Conservation (phyloP, 2,888 invertebrate genomes). For the Cremastinae sp. region DNA sequence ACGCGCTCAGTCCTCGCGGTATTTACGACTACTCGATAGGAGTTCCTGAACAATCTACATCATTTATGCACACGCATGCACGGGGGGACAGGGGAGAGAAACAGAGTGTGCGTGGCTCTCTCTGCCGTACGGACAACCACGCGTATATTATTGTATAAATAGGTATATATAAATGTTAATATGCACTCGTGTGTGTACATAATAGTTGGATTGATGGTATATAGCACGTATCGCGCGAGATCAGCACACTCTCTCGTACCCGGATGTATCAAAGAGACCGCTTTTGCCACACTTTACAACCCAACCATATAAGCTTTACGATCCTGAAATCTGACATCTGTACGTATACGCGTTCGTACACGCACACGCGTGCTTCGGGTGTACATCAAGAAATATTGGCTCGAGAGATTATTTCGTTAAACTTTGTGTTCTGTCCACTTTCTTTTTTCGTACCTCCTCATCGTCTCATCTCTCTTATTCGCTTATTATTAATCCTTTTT, state of each 20-base stretch:
- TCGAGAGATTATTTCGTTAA: conserved; percentile 8
- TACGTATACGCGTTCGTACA: conserved; percentile 54
- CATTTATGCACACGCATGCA: background rate
- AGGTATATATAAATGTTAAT: no score
- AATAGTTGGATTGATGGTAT: conserved; percentile 55
- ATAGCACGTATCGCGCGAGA: conserved; percentile 62
- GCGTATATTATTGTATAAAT: no score
- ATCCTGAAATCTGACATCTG: conserved; percentile 78
- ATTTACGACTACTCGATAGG: conserved; percentile 71
- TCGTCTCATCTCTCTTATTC: no score
- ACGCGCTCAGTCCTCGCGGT: conserved; percentile 68
- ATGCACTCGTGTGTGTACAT: no score
- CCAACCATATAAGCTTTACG: conserved; percentile 77
- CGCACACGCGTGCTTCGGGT: background rate
- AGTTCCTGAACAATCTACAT: conserved; percentile 37
- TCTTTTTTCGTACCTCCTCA: background rate
- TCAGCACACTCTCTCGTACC: conserved; percentile 60
- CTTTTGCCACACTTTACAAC: conserved; percentile 72
- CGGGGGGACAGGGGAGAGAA: background rate
- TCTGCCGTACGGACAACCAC: no score
- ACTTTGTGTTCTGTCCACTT: background rate
- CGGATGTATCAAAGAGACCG: conserved; percentile 76
- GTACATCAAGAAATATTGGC: conserved; percentile 14
- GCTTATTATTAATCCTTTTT: no score
- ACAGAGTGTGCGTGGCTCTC: no score